Evolutionary conservation across 2,113 vertebrate species (phyloP).

Genomic region (Falcunculus frontatus): DNA sequence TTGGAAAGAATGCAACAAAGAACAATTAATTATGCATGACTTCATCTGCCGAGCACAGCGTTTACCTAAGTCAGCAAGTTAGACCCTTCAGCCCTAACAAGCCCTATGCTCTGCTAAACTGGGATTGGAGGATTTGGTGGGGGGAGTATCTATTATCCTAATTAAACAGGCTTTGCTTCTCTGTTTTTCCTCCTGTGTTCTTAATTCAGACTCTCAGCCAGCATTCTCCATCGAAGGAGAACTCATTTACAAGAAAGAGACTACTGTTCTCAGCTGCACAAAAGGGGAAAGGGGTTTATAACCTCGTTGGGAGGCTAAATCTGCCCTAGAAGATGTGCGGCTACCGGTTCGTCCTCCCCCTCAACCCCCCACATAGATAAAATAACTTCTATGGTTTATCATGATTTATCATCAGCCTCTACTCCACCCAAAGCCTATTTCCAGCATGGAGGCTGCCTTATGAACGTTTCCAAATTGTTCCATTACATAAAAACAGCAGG

Average conservation of each 20-base stretch:
- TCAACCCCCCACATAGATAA: fast-evolving
- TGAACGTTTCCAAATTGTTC: neutral
- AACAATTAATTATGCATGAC: constrained; percentile 45
- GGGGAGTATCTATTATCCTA: neutral
- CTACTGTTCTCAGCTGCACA: neutral
- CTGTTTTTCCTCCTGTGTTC: neutral
- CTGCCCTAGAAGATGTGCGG: neutral
- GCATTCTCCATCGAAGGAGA: neutral
- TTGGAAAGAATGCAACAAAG: constrained; percentile 60
- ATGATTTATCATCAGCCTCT: neutral
- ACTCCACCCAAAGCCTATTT: neutral
- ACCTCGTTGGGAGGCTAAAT: neutral
- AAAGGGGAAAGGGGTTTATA: neutral
- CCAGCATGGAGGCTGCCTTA: neutral
- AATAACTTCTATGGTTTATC: neutral
- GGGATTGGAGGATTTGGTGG: neutral
- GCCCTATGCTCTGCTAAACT: neutral
- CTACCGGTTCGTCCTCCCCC: neutral
- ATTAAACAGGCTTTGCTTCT: neutral
- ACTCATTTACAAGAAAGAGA: neutral
- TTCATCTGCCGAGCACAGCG: neutral
- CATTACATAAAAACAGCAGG: neutral
- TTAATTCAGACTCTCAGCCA: neutral
- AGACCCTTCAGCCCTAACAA: constrained; percentile 12
- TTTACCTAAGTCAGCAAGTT: constrained; percentile 50